Percentiles rank a stretch among this genome's conserved stretches.
These are phyloP conservation scores for Myocastor coypus DNA, from an alignment of 2,113 vertebrate species.

Conservation along the genomic window DNA sequence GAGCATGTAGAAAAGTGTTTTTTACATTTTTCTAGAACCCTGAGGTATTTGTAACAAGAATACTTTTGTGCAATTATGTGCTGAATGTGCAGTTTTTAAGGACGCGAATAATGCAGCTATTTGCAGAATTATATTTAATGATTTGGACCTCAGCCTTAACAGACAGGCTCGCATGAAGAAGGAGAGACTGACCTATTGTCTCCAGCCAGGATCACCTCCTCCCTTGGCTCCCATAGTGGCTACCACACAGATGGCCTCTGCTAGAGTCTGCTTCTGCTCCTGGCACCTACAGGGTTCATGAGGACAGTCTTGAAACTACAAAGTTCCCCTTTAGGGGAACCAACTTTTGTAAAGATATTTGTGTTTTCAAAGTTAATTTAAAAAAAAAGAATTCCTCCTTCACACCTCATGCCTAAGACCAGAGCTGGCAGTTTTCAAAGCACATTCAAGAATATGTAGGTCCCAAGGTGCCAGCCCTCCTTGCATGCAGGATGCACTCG, in stretches of 20 bases:
- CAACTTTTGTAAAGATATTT: background rate
- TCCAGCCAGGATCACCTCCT: background rate
- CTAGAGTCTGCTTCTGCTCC: background rate
- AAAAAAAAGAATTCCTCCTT: background rate
- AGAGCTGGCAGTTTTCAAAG: background rate
- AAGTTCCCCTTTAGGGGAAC: background rate
- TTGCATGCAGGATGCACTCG: rapidly evolving
- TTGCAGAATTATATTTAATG: background rate
- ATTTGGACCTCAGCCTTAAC: background rate
- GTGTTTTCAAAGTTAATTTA: background rate
- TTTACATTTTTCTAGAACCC: conserved; percentile 4
- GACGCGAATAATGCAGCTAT: background rate
- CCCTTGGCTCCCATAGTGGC: background rate
- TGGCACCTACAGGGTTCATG: background rate
- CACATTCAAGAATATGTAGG: background rate
- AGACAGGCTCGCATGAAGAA: background rate
- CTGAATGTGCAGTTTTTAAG: background rate
- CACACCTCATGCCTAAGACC: background rate
- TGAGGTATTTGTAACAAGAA: conserved; percentile 30
- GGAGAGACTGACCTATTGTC: background rate
- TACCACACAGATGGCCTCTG: background rate
- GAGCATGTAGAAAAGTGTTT: background rate
- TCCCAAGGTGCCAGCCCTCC: background rate
- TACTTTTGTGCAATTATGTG: background rate
- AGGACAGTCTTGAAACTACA: background rate